Conservation (phyloP, 2,888 invertebrate genomes). For the Ctena decussata region DNA sequence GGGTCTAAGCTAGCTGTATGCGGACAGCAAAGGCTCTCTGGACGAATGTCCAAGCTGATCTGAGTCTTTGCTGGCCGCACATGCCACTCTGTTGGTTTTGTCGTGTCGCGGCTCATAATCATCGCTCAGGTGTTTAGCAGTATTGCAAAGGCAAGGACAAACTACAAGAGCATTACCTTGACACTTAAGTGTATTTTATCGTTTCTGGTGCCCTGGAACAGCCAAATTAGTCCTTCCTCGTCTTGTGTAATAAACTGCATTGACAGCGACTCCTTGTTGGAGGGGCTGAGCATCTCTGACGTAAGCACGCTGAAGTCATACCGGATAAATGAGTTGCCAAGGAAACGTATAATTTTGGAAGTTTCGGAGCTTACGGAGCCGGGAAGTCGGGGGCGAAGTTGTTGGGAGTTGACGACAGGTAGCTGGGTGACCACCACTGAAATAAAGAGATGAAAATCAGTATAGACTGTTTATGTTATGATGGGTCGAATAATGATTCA, state of each 20-base stretch:
- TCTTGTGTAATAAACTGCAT: conserved; percentile 79
- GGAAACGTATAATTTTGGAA: conserved; percentile 73
- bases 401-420: background rate
- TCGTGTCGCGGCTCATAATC: no score
- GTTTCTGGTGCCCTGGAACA: conserved; percentile 71
- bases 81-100: no score
- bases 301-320: conserved; percentile 74
- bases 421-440: conserved; percentile 56
- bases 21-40: no score
- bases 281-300: conserved; percentile 62
- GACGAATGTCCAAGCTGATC: no score
- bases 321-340: conserved; percentile 70
- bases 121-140: no score
- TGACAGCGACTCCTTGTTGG: conserved; percentile 69
- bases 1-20: no score
- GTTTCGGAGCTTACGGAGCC: conserved; percentile 5
- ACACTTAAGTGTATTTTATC: conserved; percentile 79
- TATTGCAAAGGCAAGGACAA: no score
- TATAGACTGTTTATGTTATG: no score
- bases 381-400: background rate
- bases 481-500: no score
- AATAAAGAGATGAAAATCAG: conserved; percentile 4
- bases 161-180: conserved; percentile 73
- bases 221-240: conserved; percentile 82
- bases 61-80: no score